Conservation (phyloP, 2,797 vertebrate genomes). For the Scarus forsteni region DNA sequence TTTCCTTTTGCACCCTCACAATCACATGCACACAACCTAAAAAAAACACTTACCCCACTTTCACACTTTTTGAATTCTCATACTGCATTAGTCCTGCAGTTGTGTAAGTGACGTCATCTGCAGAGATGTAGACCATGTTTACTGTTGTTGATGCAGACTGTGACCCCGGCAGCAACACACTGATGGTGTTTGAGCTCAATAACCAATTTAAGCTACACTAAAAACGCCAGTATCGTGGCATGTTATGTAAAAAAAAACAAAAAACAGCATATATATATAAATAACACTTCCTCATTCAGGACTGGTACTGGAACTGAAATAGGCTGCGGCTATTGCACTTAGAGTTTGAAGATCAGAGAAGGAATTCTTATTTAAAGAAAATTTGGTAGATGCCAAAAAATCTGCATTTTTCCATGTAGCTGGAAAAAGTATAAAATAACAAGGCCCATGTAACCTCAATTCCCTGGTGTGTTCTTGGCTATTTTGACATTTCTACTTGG, state of each 20-base stretch:
- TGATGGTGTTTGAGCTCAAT: constrained; percentile 33
- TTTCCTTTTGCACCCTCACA: constrained; percentile 39
- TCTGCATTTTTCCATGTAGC: background rate
- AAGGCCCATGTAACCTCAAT: constrained; percentile 2
- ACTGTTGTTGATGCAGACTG: constrained; percentile 49
- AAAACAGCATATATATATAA: constrained; percentile 34
- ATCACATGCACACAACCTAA: constrained; percentile 26
- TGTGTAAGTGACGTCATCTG: constrained; percentile 47
- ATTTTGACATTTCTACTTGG: constrained; percentile 4
- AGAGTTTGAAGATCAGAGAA: constrained; percentile 14
- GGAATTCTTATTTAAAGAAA: constrained; percentile 14
- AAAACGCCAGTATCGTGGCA: constrained; percentile 47
- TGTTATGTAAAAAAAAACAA: constrained; percentile 52
- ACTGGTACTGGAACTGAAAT: constrained; percentile 28
- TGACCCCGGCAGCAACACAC: constrained; percentile 51
- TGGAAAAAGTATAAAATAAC: constrained; percentile 31
- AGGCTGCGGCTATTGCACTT: constrained; percentile 3
- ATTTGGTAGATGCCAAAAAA: constrained; percentile 8
- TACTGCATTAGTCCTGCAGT: constrained; percentile 52
- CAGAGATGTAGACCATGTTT: constrained; percentile 51
- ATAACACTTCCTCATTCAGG: constrained; percentile 32
- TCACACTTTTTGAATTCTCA: constrained; percentile 42
- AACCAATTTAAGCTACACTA: constrained; percentile 43
- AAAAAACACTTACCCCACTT: constrained; percentile 28
- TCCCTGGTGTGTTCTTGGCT: constrained; percentile 22